phyloP scores from a whole-genome alignment of 2,888 invertebrate genomes.

The Coleophora deauratella region DNA sequence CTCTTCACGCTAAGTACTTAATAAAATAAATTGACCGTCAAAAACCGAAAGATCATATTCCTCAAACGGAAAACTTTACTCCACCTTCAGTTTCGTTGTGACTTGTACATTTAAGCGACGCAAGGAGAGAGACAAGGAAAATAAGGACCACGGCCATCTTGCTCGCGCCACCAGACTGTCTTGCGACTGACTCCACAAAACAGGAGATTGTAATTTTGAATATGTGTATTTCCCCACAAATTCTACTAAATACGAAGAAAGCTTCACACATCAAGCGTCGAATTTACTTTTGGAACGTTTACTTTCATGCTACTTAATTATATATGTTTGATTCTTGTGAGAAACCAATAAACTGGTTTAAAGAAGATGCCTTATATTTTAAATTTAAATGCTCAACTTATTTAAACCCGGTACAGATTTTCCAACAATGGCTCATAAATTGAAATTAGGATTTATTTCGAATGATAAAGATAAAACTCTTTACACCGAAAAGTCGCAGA shows the following conservation, averaged over 20 bases:
- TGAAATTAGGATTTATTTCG: no score
- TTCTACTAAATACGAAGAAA: conserved; percentile 26
- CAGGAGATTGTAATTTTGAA: no score
- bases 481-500: conserved; percentile 40
- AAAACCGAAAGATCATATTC: not conserved
- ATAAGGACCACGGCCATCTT: conserved; percentile 66
- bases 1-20: no score
- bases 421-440: no score
- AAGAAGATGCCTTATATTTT: no score
- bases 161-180: conserved; percentile 58
- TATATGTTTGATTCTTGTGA: no score
- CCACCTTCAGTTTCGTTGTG: conserved; percentile 55
- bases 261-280: conserved; percentile 38
- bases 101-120: conserved; percentile 34
- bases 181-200: conserved; percentile 38
- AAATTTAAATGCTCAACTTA: no score
- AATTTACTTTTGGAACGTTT: conserved; percentile 36
- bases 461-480: no score
- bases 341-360: no score
- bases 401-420: no score
- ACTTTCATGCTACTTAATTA: conserved; percentile 21
- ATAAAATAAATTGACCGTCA: no score
- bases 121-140: conserved; percentile 45
- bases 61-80: conserved; percentile 18
- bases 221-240: no score